phyloP scores from a whole-genome alignment of 2,113 vertebrate genomes.

The Notothenia rossii region DNA sequence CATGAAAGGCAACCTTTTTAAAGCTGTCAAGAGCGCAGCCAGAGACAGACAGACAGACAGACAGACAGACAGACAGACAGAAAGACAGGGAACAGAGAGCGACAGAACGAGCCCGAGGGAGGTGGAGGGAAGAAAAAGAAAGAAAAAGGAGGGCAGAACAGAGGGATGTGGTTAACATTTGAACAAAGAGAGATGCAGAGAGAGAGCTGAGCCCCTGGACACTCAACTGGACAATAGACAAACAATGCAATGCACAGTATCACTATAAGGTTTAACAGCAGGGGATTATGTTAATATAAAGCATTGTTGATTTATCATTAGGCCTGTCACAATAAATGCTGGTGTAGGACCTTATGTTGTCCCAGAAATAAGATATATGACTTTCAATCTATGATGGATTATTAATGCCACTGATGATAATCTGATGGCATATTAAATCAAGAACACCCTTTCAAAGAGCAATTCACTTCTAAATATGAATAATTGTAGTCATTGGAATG shows the following conservation, averaged over 20 bases:
- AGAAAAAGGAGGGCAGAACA: constrained; percentile 89
- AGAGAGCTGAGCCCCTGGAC: constrained; percentile 49
- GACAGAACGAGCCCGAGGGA: constrained; percentile 64
- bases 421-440: too few species aligned
- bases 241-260: constrained; percentile 32
- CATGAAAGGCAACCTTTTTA: constrained; percentile 99
- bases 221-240: constrained; percentile 39
- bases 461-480: too few species aligned
- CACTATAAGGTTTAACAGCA: neutral
- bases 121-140: constrained; percentile 66
- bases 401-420: too few species aligned
- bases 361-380: too few species aligned
- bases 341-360: too few species aligned
- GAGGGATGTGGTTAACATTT: constrained; percentile 94
- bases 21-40: constrained; percentile 93
- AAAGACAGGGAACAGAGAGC: constrained; percentile 57
- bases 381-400: too few species aligned
- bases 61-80: constrained; percentile 80
- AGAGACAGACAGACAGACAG: constrained; percentile 87
- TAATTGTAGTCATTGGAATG: too few species aligned
- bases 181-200: constrained; percentile 75
- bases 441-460: too few species aligned
- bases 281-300: neutral
- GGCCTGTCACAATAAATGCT: too few species aligned
- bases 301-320: neutral